A percentile compares a stretch with the other conserved stretches of the same genome.
phyloP scores from a whole-genome alignment of 2,113 vertebrate genomes.

The Formicarius rufipectus region DNA sequence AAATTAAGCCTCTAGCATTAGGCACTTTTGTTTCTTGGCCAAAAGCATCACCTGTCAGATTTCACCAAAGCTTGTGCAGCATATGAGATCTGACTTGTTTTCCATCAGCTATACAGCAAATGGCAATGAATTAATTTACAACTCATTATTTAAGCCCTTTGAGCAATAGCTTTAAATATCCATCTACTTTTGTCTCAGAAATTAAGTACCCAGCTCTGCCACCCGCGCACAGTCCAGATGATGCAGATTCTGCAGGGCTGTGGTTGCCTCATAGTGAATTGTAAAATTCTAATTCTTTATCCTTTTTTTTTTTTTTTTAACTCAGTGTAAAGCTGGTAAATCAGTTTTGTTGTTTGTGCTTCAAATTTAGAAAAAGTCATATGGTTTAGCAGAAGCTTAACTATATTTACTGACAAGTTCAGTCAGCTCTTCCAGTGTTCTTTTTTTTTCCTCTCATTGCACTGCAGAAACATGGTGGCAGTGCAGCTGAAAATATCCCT shows the following conservation, averaged over 20 bases:
- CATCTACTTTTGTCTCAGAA: neutral
- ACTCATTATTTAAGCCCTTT: neutral
- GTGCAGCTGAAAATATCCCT: neutral
- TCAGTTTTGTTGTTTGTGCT: neutral
- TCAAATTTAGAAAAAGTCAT: neutral
- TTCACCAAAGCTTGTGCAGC: neutral
- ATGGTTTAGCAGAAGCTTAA: neutral
- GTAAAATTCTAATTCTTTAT: neutral
- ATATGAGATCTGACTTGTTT: neutral
- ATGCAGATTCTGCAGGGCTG: neutral
- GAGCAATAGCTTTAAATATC: neutral
- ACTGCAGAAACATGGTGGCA: neutral
- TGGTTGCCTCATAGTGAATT: neutral
- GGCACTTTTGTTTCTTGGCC: neutral
- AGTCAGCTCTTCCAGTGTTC: neutral
- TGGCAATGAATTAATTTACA: neutral
- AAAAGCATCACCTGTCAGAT: neutral
- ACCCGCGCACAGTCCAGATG: neutral
- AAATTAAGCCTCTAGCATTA: neutral
- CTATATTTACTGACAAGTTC: conserved; percentile 1
- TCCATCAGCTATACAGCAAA: neutral
- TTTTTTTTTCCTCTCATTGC: neutral
- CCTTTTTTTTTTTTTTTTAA: conserved; percentile 24
- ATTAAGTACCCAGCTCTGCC: neutral
- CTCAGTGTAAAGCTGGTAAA: neutral